These are phyloP conservation scores for Protonemura montana DNA, from an alignment of 2,888 invertebrate genomes.

Conservation along the genomic window DNA sequence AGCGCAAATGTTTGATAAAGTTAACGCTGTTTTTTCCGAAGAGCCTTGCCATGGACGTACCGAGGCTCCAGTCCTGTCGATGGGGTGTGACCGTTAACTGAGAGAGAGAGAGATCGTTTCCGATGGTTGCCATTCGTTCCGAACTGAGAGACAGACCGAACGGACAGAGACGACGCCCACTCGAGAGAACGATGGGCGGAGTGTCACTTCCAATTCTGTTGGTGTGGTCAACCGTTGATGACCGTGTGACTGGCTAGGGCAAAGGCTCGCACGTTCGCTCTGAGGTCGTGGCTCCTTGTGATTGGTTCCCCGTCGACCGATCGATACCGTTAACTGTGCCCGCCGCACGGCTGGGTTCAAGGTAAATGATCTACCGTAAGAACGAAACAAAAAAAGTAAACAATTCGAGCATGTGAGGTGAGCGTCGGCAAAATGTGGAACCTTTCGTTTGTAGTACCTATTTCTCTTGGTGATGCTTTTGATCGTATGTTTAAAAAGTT, in stretches of 20 bases:
- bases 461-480: conserved; percentile 28
- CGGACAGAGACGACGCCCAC: conserved; percentile 32
- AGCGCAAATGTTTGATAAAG: conserved; percentile 44
- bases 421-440: not conserved
- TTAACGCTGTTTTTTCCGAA: conserved; percentile 59
- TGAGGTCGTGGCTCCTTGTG: conserved; percentile 13
- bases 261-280: conserved; percentile 28
- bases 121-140: conserved; percentile 35
- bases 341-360: conserved; percentile 58
- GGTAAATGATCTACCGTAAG: conserved; percentile 57
- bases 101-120: conserved; percentile 25
- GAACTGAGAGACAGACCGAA: conserved; percentile 46
- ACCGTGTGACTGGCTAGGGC: conserved; percentile 44
- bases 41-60: conserved; percentile 60
- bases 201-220: conserved; percentile 38
- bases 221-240: conserved; percentile 49
- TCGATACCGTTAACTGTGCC: conserved; percentile 26
- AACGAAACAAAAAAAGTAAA: not conserved
- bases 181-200: conserved; percentile 48
- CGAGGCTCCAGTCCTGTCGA: conserved; percentile 34
- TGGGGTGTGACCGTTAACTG: conserved; percentile 13
- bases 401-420: conserved; percentile 4
- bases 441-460: not conserved
- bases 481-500: conserved; percentile 12
- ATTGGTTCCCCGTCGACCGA: conserved; percentile 29